Evolutionary conservation across 2,888 invertebrate genomes (phyloP), one percentile per base, ranked within the genome.

Genomic region (Drosophila melanosoma): DNA sequence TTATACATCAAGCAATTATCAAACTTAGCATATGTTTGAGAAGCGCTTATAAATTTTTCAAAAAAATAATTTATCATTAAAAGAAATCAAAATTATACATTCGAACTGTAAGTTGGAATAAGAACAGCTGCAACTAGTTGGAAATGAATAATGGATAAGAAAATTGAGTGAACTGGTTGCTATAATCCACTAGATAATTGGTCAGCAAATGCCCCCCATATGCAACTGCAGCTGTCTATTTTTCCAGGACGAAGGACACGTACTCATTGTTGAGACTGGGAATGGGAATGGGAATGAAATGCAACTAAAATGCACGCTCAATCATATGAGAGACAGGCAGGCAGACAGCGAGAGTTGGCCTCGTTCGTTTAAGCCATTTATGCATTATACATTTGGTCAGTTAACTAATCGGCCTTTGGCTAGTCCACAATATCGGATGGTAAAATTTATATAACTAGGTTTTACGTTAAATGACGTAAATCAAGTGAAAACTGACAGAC

Each of bases 401-500:
- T 75, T 51, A 35, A 35, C 48, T 36, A 29, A 76, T 76, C 26
- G 36, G 15, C 23, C 40, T 53, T 52, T 3, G 42, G 6, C 8
- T 12, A 57, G 57, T 45, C 60, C 42, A 60, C 75, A 42, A 49
- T 57, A 60, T 35, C 35, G 67, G 67, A 33, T 70, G 74, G 72
- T 15, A 15, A 23, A 49, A 33, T 20, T 20, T 1, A 63, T 73
- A 23, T 26, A 86, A 79, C 67, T 81, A 75, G 70, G 82, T 79
- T 68, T 58, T 35, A 38, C 71, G 69, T 29, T 42, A 38, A 52
- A 11, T 15, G 68, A 45, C 66, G 70, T 58, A 79, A 84, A 87
- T 89, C 89, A 84, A 81, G 69, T 82, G 72, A 83, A 81, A 83
- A 75, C 65, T 54, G 67, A 54, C 65, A 62, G 58, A 62, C 69